Base-by-base conservation (phyloP, 2,113 vertebrate species). In the Chauna torquata region DNA sequence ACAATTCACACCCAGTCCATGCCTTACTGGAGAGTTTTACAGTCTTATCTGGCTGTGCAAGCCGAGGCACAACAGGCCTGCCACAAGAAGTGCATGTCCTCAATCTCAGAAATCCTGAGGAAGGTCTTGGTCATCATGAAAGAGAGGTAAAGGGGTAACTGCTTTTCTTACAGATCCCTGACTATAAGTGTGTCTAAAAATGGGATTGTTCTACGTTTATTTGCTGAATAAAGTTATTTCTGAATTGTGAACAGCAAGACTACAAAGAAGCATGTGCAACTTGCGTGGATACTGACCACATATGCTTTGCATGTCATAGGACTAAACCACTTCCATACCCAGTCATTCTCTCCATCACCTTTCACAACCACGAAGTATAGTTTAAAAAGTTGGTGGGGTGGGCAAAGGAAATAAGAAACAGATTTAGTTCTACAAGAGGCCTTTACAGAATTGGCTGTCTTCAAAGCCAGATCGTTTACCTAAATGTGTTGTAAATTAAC, bases 61-160 rank as follows among this genome's bases (percentile, higher is more conserved):
- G 99, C 97, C 97, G 98, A 74, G 99, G 99, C 95, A 99, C 99
- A 3, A 97, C 88, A 3, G 96, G 93, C 61, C 97, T 99, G 52
- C 98, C 98, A 0, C 99, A 99, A 86, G 99, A 99, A 91, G 99
- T 99, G 82, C 99, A 99, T 4, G 47, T 99, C 97, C 98, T 99
- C 97, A 99, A 99, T 97, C 98, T 99, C 88, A 98, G 98, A 79
- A 94, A 96, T 50, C 80, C 96, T 0, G 95, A 98, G 32, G 97
- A 98, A 42, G 97, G 96, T 36, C 96, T 97, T 8, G 96, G 96
- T 84, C 98, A 96, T 87, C 96, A 85, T 14, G 98, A 97, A 42
- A 97, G 96, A 93, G 98, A 99, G 98, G 99, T 99, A 97, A 98
- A 82, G 27, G 49, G 24, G 27, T 82, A 76, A 74, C 50, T 54